Base-by-base conservation (phyloP, 2,113 vertebrate species). In the Pipra filicauda region DNA sequence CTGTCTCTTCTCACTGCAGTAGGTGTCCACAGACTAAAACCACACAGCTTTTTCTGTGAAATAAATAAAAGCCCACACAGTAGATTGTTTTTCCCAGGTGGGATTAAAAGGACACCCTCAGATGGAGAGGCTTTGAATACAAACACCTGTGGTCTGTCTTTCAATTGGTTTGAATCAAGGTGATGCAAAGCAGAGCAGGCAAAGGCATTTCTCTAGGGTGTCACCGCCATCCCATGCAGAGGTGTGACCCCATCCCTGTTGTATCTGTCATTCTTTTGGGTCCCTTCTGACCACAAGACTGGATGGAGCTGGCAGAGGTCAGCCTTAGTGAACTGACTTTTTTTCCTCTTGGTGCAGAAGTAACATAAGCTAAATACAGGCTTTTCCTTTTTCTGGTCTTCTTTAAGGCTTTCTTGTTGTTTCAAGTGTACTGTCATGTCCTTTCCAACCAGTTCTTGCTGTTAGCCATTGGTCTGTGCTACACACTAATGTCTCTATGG, bases 191-290 rank as follows among this genome's bases (percentile, higher is more conserved):
- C 44, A 67, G 37, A 46, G 28, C 15, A 22, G 35, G 39, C 19
- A 84, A 44, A 75, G 13, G 9, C 1, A 0, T 83, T 92, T 82
- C 33, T 46, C 20, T 30, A 27, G 31, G 39, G 12, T 28, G 46
- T 26, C 5, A 0, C 20, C 13, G 9, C 21, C 19, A 39, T 7
- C 3, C 13, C 0, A 0, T 6, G 6, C 1, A 0, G 1, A 89
- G 44, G 23, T 0, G 0, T 70, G 44, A 77, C n/a, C 5, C 27
- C 0, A 0, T 51, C 16, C 61, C 41, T 2, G 0, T 27, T 37
- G 15, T 52, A 33, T 21, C 33, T 77, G 26, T 49, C 4, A 0
- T 69, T 61, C 30, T 21, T 76, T 67, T 88, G 64, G 2, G 26
- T 80, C 23, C 28, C 14, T 80, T 23, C 73, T 84, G 39, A 74